Base-by-base conservation (phyloP, 1,140 invertebrate species). In the Geopemphigus sp. region DNA sequence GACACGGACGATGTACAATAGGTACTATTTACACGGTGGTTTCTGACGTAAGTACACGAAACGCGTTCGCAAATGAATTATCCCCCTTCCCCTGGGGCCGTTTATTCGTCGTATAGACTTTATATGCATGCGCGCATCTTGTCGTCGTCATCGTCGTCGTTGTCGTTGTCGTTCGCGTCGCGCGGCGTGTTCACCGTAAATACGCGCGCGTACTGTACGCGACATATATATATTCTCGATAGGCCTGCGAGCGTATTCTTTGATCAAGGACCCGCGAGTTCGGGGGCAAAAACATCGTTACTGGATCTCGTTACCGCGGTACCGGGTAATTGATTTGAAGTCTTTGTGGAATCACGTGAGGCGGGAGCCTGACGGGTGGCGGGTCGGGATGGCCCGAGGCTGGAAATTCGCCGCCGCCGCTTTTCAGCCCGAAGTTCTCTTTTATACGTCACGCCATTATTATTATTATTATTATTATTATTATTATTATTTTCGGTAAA, bases 191-290 rank as follows among this genome's bases (percentile, higher is more conserved):
- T 39, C 32, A 8, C 32, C 8, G 32, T 39, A 39, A 39, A 4
- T 39, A 39, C 32, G 32, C 32, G 32, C 32, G 32, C 32, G 32
- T 39, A 14, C 45, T 24, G 39, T 6, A 47, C 14, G 14, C 22
- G 39, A 39, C 17, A 50, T 29, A 54, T 19, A 39, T 24, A 24
- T 54, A 54, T 29, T 45, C 54, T 63, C 74, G 74, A 78, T 61
- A 78, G 74, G 74, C 74, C 74, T 78, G 1, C 56, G 24, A 78
- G 74, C 74, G 57, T 78, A 63, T 78, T 78, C 74, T 78, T 78
- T 78, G 74, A 78, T 78, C 74, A 78, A 12, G 39, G 59, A 50
- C 22, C 61, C 61, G 26, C 22, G 47, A 72, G 47, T 72, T 29
- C 24, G 68, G 50, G 50, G 68, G 15, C 57, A 32, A 59, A 45